Percentiles rank a stretch among this genome's conserved stretches.
These are phyloP conservation scores for Leuctra nigra DNA, from an alignment of 2,888 invertebrate species.

Conservation along the genomic window DNA sequence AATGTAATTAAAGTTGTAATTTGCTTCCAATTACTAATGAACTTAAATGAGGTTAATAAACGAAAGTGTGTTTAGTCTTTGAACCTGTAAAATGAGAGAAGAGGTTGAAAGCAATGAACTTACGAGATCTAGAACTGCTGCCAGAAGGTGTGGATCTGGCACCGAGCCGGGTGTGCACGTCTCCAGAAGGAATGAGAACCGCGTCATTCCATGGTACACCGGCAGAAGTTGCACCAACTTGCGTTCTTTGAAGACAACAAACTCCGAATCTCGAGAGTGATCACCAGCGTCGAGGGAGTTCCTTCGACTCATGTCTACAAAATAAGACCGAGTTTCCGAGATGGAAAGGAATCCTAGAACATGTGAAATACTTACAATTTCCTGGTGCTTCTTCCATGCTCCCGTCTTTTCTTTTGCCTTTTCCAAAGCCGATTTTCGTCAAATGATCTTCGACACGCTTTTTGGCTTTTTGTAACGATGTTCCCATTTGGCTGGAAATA, in stretches of 20 bases:
- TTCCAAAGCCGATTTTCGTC: conserved; percentile 71
- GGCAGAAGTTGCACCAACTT: conserved; percentile 71
- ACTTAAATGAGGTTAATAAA: too few species aligned
- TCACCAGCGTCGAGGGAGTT: conserved; percentile 78
- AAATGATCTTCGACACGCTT: conserved; percentile 86
- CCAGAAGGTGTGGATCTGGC: conserved; percentile 93
- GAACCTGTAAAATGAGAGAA: too few species aligned
- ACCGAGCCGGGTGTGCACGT: conserved; percentile 93
- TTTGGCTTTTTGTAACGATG: conserved; percentile 71
- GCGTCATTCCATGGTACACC: conserved; percentile 79
- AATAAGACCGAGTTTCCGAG: too few species aligned
- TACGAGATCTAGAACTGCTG: conserved; percentile 90
- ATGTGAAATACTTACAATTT: conserved; percentile 20
- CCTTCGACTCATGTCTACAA: conserved; percentile 62
- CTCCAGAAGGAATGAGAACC: conserved; percentile 89
- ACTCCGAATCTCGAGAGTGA: conserved; percentile 77
- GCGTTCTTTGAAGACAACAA: conserved; percentile 80
- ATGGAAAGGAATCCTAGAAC: background rate
- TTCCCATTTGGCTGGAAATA: conserved; percentile 46
- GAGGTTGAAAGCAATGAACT: too few species aligned
- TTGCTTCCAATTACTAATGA: too few species aligned
- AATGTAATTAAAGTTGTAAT: too few species aligned
- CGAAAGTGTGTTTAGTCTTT: too few species aligned
- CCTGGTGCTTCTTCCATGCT: conserved; percentile 81
- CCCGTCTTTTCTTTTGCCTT: conserved; percentile 83